A percentile compares a stretch with the other conserved stretches of the same genome.
Conservation (phyloP, 1,140 invertebrate genomes). For the Venturia canescens region DNA sequence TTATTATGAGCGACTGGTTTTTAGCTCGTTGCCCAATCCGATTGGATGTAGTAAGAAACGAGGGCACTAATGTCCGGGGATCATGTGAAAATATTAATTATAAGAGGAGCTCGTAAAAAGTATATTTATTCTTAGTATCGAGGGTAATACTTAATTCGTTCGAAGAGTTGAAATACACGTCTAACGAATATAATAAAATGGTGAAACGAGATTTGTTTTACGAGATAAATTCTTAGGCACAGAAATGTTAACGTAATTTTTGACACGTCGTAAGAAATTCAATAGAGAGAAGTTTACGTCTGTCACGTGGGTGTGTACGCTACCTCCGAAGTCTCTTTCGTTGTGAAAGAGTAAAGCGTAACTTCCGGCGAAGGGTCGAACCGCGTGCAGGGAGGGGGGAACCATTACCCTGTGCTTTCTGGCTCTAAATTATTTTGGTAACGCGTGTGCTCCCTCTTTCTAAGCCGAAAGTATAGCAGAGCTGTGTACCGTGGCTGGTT, state of each 20-base stretch:
- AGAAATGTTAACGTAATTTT: neutral
- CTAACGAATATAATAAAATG: too few relatives aligned
- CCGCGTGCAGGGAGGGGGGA: neutral
- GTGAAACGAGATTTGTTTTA: too few relatives aligned
- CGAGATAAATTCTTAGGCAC: too few relatives aligned
- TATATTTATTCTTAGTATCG: too few relatives aligned
- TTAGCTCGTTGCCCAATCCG: too few relatives aligned
- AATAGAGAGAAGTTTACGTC: neutral
- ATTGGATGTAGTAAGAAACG: too few relatives aligned
- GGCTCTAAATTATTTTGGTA: conserved; percentile 11
- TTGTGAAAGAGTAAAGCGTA: neutral
- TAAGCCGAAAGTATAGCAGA: neutral
- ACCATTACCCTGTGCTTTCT: conserved; percentile 4
- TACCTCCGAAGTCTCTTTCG: neutral
- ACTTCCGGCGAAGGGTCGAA: conserved; percentile 6
- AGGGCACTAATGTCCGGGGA: too few relatives aligned
- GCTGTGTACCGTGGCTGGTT: conserved; percentile 3
- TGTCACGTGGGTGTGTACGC: conserved; percentile 6
- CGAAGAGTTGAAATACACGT: too few relatives aligned
- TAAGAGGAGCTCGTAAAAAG: too few relatives aligned
- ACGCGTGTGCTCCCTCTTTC: neutral
- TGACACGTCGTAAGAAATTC: neutral
- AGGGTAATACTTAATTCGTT: too few relatives aligned
- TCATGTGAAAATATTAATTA: too few relatives aligned
- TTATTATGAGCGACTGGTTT: too few relatives aligned